Percentiles rank a stretch among this genome's conserved stretches.
phyloP scores from a whole-genome alignment of 2,797 vertebrate genomes.

The Liasis olivaceus region DNA sequence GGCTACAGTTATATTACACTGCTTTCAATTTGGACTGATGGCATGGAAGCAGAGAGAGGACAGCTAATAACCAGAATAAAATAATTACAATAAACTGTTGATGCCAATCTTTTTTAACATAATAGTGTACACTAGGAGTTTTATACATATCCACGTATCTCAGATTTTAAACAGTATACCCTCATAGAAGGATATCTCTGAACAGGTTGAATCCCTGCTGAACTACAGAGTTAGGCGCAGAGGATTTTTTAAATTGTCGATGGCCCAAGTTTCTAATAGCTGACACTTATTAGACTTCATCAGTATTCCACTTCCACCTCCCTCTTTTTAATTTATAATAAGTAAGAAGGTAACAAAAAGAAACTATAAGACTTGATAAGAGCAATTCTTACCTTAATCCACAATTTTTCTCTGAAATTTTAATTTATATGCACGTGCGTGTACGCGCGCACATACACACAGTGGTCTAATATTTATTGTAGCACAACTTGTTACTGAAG shows the following conservation, averaged over 20 bases:
- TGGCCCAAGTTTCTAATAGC: constrained; percentile 39
- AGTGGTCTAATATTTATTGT: constrained; percentile 26
- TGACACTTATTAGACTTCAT: constrained; percentile 24
- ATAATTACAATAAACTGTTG: neutral
- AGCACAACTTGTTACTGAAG: constrained; percentile 33
- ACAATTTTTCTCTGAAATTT: constrained; percentile 4
- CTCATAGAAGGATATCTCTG: neutral
- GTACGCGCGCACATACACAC: constrained; percentile 19
- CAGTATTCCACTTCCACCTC: constrained; percentile 27
- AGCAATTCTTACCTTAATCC: constrained; percentile 28
- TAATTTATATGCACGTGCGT: neutral
- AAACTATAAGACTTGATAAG: constrained; percentile 37
- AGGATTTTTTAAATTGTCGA: fast-evolving
- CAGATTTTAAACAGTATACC: constrained; percentile 45
- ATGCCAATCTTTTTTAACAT: neutral
- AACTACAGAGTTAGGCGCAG: neutral
- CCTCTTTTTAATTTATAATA: constrained; percentile 57
- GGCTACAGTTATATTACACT: constrained; percentile 1
- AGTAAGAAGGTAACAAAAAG: constrained; percentile 46
- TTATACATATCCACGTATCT: constrained; percentile 22
- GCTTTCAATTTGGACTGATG: constrained; percentile 1
- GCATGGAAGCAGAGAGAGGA: constrained; percentile 17
- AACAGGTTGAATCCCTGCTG: neutral
- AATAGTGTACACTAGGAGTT: neutral
- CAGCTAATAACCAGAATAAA: neutral